Percentiles rank a stretch among this genome's conserved stretches.
Conservation (phyloP, 1,140 invertebrate genomes). For the Pteromalus puparum region DNA sequence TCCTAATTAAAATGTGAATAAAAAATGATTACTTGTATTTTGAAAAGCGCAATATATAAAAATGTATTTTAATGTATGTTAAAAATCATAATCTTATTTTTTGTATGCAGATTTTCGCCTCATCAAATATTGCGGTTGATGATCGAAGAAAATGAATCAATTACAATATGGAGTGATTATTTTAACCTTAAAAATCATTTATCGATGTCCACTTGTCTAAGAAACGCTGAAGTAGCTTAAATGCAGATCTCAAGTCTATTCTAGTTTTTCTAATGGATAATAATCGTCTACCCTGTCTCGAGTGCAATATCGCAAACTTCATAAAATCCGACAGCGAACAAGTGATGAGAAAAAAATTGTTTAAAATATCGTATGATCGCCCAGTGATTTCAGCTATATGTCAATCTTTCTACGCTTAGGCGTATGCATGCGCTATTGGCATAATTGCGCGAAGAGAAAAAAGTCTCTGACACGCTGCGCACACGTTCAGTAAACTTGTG, state of each 20-base stretch:
- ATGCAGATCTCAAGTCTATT: neutral
- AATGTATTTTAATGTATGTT: no score
- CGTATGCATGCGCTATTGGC: neutral
- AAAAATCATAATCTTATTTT: no score
- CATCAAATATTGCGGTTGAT: no score
- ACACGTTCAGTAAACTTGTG: conserved; percentile 1
- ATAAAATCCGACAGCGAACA: neutral
- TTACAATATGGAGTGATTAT: no score
- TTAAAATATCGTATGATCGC: neutral
- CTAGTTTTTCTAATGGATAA: neutral
- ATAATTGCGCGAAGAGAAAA: neutral
- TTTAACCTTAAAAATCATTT: no score
- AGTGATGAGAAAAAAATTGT: neutral
- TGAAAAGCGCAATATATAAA: no score
- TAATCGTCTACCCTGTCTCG: neutral
- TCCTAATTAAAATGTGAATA: no score
- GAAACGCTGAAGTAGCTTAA: neutral
- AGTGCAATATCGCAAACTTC: neutral
- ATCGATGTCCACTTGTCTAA: neutral
- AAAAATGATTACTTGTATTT: no score
- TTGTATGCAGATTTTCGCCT: no score
- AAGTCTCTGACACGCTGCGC: neutral
- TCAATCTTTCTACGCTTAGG: neutral
- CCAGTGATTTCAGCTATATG: neutral
- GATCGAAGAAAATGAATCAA: no score